Conservation (phyloP, 2,113 vertebrate genomes). For the human (Homo sapiens) region GRCh38 chr3:127311001-127311500, state of each 20-base stretch:
- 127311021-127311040: not conserved
- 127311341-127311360: not conserved
- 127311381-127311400: not conserved
- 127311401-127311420: not conserved
- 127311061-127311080: not conserved
- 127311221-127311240: not conserved
- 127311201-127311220: not conserved
- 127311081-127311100: not conserved
- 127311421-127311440: constrained; percentile 11
- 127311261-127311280: not conserved
- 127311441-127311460: not conserved
- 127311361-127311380: not conserved
- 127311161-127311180: not conserved
- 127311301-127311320: not conserved
- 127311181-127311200: not conserved
- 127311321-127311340: not conserved
- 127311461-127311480: not conserved
- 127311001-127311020: not conserved
- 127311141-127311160: not conserved
- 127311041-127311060: not conserved
- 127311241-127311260: not conserved
- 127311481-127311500: not conserved
- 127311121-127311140: not conserved
- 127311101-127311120: not conserved
- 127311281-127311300: no score